Evolutionary conservation across 2,113 vertebrate species (phyloP), one percentile per base, ranked within the genome.

Genomic region (Loxodonta africana): DNA sequence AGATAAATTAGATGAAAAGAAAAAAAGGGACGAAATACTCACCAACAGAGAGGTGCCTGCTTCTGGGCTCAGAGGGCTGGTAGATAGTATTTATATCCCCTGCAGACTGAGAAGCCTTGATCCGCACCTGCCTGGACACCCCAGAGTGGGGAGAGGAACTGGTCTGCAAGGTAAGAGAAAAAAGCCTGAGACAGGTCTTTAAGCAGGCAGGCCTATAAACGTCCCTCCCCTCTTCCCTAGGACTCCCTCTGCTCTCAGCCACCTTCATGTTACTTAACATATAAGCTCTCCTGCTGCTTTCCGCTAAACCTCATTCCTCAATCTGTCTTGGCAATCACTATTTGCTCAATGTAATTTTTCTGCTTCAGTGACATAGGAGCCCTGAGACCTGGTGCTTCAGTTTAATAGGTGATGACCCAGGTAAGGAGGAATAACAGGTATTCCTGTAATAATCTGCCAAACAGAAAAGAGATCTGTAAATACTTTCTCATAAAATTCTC

Each of bases 31-130:
- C 51, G 67, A 97, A 97, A 95, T 98, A 99, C 99, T 99, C 97
- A 99, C 99, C 99, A 98, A 99, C 99, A 94, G 99, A 99, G 8
- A 99, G 99, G 97, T 99, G 99, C 94, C 99, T 99, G 87, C 99
- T 99, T 98, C 99, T 99, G 97, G 99, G 98, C 80, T 99, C 99
- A 3, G 99, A 94, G 69, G 99, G 98, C 97, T 99, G 99, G 96
- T 99, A 99, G 57, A 97, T 98, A 1, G 99, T 98, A 98, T 98
- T 99, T 86, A 99, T 98, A 90, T 99, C 99, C 90, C 99, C 99
- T 4, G 99, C 98, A 18, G 99, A 99, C 28, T 99, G 99, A 41
- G 99, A 99, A 81, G 99, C 98, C 98, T 99, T 99, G 98, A 99
- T 99, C 97, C 99, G 99, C 98, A 99, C 99, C 98, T 99, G 99